A percentile compares a stretch with the other conserved stretches of the same genome.
phyloP scores from a whole-genome alignment of 23 tunicate genomes.

The Pegea sp. region DNA sequence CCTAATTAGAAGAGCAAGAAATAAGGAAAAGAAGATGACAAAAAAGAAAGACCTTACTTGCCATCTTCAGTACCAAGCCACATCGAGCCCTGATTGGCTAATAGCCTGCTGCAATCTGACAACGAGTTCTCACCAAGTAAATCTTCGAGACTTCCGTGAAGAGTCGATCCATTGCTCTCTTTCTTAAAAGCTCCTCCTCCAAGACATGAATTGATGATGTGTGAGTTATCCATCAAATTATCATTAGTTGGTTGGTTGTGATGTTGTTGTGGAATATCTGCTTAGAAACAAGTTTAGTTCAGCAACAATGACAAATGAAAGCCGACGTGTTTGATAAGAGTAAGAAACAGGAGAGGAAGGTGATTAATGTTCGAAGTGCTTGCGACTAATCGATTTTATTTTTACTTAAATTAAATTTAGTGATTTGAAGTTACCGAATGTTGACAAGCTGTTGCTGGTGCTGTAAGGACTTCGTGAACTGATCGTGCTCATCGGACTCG shows the following conservation, averaged over 20 bases:
- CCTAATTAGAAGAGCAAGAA: no score
- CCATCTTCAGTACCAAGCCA: conserved; percentile 97
- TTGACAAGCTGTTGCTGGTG: conserved; percentile 24
- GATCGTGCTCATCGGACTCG: conserved; percentile 53
- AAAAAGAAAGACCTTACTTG: conserved; percentile 39
- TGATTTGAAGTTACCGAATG: conserved; percentile 19
- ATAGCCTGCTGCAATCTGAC: conserved; percentile 5
- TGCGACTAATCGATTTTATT: no score
- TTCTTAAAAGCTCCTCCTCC: conserved; percentile 54
- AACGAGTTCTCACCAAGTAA: conserved; percentile 19
- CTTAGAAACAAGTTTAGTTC: no score
- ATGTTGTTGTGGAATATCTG: no score
- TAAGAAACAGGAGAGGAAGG: no score
- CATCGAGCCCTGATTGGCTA: conserved; percentile 40
- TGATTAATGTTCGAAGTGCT: no score
- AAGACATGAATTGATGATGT: background rate
- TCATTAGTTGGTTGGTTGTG: no score
- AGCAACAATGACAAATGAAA: no score
- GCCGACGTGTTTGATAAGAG: no score
- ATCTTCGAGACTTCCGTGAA: conserved; percentile 69
- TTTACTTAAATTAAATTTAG: no score
- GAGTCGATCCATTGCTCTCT: conserved; percentile 58
- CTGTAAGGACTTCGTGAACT: conserved; percentile 50
- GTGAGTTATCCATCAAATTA: no score
- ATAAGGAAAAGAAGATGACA: no score